Evolutionary conservation across 2,113 vertebrate genomes (phyloP).

Genomic region (Rhinolophus ferrumequinum): DNA sequence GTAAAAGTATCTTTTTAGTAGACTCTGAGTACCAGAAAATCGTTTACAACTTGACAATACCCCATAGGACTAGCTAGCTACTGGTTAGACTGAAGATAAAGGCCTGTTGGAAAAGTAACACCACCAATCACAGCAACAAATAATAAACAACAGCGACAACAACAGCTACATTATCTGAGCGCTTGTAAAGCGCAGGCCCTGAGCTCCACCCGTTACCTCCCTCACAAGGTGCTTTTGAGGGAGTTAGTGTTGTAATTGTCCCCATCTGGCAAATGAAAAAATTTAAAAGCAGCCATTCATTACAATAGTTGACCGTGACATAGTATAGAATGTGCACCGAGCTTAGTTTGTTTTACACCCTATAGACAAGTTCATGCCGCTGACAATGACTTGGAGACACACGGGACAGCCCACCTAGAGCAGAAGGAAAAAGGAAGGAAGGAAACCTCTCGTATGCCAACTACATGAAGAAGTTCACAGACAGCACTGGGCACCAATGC

Average conservation of each 20-base stretch:
- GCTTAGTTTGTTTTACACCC: not conserved
- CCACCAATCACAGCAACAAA: not conserved
- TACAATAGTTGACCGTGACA: not conserved
- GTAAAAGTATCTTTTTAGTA: not conserved
- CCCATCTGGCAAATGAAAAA: not conserved
- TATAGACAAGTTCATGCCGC: not conserved
- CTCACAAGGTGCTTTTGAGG: not conserved
- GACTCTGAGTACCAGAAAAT: constrained; percentile 17
- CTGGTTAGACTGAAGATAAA: not conserved
- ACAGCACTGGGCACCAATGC: not conserved
- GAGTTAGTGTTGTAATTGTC: not conserved
- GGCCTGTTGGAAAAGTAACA: not conserved
- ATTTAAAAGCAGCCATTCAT: not conserved
- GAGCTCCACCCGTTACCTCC: fast-evolving
- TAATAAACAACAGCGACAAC: not conserved
- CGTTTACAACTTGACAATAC: not conserved
- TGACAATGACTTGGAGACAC: not conserved
- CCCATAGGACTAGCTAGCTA: not conserved
- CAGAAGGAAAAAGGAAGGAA: not conserved
- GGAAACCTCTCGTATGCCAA: not conserved
- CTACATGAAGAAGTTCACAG: not conserved
- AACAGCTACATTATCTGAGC: not conserved
- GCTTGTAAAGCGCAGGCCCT: not conserved
- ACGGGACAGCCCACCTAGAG: not conserved
- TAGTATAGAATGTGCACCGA: not conserved